Percentiles rank a stretch among this genome's conserved stretches.
Evolutionary conservation across 2,113 vertebrate genomes (phyloP).

Genomic region (Pterophyllum scalare): DNA sequence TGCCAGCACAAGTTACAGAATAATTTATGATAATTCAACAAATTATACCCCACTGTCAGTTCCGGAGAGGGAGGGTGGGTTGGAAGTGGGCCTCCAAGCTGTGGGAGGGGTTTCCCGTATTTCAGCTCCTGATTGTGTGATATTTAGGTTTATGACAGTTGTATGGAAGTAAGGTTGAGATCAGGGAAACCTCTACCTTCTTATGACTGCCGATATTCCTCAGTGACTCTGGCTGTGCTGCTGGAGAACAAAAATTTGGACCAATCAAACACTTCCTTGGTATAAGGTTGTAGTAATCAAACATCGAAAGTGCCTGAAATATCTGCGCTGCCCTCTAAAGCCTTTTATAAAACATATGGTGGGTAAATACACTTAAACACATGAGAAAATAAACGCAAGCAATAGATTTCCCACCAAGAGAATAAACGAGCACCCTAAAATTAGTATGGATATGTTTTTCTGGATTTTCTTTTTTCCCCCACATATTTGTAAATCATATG

Average conservation of each 20-base stretch:
- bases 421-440: background rate
- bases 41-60: too few species aligned
- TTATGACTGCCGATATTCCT: background rate
- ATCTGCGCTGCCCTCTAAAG: background rate
- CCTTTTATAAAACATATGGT: background rate
- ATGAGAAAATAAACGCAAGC: background rate
- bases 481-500: background rate
- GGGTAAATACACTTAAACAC: background rate
- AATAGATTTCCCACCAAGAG: background rate
- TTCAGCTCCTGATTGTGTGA: too few species aligned
- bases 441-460: background rate
- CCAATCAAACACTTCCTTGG: background rate
- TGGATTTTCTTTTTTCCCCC: background rate
- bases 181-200: background rate
- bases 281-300: background rate
- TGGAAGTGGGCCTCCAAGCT: too few species aligned
- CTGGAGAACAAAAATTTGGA: background rate
- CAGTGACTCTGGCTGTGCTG: background rate
- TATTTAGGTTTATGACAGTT: too few species aligned
- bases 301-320: background rate
- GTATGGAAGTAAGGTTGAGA: background rate
- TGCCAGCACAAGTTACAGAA: too few species aligned
- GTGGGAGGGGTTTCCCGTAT: too few species aligned
- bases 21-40: too few species aligned
- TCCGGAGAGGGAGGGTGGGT: too few species aligned